Conservation (phyloP, 1,140 invertebrate species). For the Papilio aristodemus region DNA sequence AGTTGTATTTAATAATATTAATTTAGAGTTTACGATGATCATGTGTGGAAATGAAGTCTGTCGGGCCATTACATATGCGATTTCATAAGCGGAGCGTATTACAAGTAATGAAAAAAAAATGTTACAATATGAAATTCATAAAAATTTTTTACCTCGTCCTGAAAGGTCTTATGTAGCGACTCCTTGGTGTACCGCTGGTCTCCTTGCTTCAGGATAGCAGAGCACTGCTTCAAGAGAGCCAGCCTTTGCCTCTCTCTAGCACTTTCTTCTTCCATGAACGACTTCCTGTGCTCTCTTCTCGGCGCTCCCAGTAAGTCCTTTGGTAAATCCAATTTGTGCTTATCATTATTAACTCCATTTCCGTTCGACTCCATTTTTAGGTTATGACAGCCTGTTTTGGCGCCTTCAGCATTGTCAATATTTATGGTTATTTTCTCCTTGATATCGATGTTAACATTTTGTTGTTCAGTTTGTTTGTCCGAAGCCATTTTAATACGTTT, state of each 20-base stretch:
- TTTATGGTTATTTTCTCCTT: conserved; percentile 38
- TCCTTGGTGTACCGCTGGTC: conserved; percentile 83
- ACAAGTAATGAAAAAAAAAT: conserved; percentile 15
- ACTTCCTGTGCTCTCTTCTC: conserved; percentile 73
- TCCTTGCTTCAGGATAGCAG: conserved; percentile 82
- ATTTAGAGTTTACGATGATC: conserved; percentile 28
- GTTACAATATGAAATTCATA: neutral
- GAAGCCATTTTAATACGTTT: conserved; percentile 41
- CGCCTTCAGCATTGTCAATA: conserved; percentile 43
- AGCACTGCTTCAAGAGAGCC: conserved; percentile 82
- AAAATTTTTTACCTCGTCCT: conserved; percentile 82
- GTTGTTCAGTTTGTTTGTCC: conserved; percentile 38
- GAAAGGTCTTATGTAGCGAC: conserved; percentile 83
- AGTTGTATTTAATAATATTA: conserved; percentile 28
- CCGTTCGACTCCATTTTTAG: conserved; percentile 33
- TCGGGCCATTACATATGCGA: conserved; percentile 7
- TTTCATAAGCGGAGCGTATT: conserved; percentile 3
- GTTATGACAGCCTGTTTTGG: conserved; percentile 43
- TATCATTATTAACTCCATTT: neutral
- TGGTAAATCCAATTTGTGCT: conserved; percentile 21
- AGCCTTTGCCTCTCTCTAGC: conserved; percentile 81
- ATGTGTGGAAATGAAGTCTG: neutral
- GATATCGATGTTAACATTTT: conserved; percentile 31
- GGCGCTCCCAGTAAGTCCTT: conserved; percentile 51
- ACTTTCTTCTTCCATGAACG: conserved; percentile 85